Evolutionary conservation across 2,113 vertebrate genomes (phyloP).

Genomic region (Callipepla squamata): DNA sequence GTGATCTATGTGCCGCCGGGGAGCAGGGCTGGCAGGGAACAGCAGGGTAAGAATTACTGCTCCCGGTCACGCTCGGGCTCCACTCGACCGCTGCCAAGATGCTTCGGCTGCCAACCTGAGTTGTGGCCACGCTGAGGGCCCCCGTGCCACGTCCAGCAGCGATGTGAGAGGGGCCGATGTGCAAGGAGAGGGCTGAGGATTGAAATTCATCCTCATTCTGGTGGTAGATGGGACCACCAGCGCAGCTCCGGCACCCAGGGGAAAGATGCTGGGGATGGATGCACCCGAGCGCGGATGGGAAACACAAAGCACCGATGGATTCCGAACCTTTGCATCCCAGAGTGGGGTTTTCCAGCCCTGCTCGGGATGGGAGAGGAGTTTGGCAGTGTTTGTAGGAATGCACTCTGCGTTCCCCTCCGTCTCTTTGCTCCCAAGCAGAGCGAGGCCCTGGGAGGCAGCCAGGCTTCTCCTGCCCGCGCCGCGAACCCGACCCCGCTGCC

Average conservation of each 20-base stretch:
- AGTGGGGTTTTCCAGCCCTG: neutral
- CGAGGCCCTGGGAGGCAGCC: neutral
- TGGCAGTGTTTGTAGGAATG: neutral
- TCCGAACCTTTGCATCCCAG: rapidly evolving
- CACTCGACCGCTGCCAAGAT: neutral
- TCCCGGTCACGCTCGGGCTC: rapidly evolving
- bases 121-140: neutral
- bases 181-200: rapidly evolving
- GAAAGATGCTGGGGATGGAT: neutral
- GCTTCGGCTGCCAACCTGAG: neutral
- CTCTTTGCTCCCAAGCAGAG: neutral
- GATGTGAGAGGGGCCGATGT: rapidly evolving
- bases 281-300: neutral
- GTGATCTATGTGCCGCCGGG: neutral
- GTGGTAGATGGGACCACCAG: rapidly evolving
- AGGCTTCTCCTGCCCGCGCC: neutral
- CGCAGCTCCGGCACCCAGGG: rapidly evolving
- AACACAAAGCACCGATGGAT: neutral
- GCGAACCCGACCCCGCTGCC: neutral
- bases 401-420: neutral
- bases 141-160: rapidly evolving
- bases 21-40: neutral
- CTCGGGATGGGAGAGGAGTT: neutral
- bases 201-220: rapidly evolving
- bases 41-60: neutral